A percentile compares a stretch with the other conserved stretches of the same genome.
Conservation (phyloP, 2,888 invertebrate genomes). For the Scaptomyza polygonia region DNA sequence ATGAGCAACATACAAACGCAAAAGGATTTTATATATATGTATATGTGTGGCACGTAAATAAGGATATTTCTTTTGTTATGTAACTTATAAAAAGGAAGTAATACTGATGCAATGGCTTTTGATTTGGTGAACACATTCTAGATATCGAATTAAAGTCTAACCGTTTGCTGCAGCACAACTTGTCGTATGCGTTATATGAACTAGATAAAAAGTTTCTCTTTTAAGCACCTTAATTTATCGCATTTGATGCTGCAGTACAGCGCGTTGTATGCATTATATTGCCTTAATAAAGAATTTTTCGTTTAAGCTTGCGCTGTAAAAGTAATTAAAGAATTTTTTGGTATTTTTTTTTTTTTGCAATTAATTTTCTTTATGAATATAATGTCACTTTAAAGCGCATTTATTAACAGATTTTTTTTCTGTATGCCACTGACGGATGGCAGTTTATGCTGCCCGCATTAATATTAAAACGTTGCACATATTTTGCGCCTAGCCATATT, state of each 20-base stretch:
- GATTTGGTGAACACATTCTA: background rate
- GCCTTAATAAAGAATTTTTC: slow-evolving; percentile 5
- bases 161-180: background rate
- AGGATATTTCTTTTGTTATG: slow-evolving; percentile 38
- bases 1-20: background rate
- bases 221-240: background rate
- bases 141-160: background rate
- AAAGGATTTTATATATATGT: slow-evolving; percentile 7
- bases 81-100: background rate
- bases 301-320: slow-evolving; percentile 18
- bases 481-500: slow-evolving; percentile 11
- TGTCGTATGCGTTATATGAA: background rate
- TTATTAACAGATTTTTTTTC: slow-evolving; percentile 48
- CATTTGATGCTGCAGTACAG: background rate
- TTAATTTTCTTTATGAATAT: slow-evolving; percentile 67
- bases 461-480: slow-evolving; percentile 31
- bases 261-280: slow-evolving; percentile 10
- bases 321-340: slow-evolving; percentile 5
- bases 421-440: slow-evolving; percentile 15
- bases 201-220: background rate
- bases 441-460: slow-evolving; percentile 43
- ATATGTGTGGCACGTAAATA: slow-evolving; percentile 41
- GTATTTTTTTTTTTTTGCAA: slow-evolving; percentile 23
- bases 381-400: slow-evolving; percentile 43
- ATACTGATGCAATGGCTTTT: background rate